Evolutionary conservation across 2,113 vertebrate genomes (phyloP).

Genomic region (Cynopterus brachyotis): DNA sequence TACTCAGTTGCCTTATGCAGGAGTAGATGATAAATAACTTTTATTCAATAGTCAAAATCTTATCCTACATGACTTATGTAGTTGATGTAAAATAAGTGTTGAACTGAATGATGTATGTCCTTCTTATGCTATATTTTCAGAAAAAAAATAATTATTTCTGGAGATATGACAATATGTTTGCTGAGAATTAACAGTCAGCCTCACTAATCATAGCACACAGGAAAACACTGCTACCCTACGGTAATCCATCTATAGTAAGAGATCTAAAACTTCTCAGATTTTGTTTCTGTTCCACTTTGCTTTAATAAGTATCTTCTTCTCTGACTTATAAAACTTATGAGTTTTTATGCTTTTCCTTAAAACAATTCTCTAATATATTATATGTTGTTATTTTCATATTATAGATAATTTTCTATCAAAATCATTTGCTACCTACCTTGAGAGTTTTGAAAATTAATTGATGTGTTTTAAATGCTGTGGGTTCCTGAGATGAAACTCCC

Average conservation of each 20-base stretch:
- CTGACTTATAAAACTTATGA: not conserved
- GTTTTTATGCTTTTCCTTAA: not conserved
- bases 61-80: not conserved
- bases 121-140: not conserved
- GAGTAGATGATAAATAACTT: not conserved
- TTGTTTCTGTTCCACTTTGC: not conserved
- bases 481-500: slow-evolving; percentile 18
- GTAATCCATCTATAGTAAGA: not conserved
- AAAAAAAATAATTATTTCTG: not conserved
- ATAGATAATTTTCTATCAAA: slow-evolving; percentile 9
- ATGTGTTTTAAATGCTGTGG: not conserved
- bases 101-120: not conserved
- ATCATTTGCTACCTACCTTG: not conserved
- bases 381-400: not conserved
- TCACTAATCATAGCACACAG: not conserved
- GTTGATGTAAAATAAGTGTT: not conserved
- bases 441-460: slow-evolving; percentile 37
- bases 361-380: not conserved
- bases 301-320: not conserved
- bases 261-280: not conserved
- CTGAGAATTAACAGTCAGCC: not conserved
- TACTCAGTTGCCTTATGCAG: not conserved
- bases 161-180: not conserved
- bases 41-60: not conserved
- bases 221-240: not conserved